Conservation (phyloP, 2,797 vertebrate species). For the Diceros bicornis region DNA sequence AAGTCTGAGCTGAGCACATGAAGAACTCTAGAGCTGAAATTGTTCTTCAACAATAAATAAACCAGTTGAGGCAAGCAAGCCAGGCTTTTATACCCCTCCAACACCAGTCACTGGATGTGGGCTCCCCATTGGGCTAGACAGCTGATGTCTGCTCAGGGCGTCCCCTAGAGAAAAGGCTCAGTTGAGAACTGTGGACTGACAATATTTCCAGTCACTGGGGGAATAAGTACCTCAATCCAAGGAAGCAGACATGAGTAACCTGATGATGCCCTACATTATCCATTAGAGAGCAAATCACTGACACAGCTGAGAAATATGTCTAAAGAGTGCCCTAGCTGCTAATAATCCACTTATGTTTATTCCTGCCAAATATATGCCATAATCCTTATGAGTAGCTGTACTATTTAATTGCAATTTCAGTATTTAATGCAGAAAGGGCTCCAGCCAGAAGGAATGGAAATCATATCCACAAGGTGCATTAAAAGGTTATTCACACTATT, state of each 20-base stretch:
- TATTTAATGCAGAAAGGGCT: neutral
- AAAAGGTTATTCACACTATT: neutral
- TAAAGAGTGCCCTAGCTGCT: neutral
- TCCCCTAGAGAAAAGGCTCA: neutral
- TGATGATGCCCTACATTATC: fast-evolving
- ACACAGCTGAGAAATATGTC: neutral
- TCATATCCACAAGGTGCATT: neutral
- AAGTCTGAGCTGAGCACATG: neutral
- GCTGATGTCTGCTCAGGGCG: neutral
- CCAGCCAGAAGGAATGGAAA: neutral
- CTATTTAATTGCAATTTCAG: neutral
- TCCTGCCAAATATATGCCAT: neutral
- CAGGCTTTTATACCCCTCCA: neutral
- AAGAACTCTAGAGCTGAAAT: neutral
- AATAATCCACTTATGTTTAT: neutral
- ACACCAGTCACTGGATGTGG: fast-evolving
- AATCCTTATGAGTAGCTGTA: neutral
- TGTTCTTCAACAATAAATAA: neutral
- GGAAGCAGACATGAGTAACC: neutral
- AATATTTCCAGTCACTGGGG: neutral
- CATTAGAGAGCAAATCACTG: neutral
- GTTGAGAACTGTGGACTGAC: neutral
- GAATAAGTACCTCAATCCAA: neutral
- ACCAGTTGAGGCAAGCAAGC: neutral
- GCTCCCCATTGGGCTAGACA: neutral